Evolutionary conservation across 2,888 invertebrate species (phyloP), one percentile per base, ranked within the genome.

Genomic region (Caradrina kadenii): DNA sequence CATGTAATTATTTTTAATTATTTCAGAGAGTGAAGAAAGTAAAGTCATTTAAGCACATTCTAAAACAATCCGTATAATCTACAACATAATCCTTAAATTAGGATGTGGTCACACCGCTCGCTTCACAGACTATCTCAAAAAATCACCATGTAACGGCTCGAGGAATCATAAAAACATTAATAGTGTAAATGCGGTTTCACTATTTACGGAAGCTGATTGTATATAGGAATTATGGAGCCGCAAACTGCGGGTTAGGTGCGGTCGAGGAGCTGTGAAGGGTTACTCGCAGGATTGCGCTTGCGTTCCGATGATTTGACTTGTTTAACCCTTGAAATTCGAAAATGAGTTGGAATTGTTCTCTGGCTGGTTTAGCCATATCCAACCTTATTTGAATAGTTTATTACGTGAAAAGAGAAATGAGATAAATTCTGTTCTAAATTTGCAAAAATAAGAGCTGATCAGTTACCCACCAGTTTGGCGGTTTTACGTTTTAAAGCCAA

Each of bases 141-240:
- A 91, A 90, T 88, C 85, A 82, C 83, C 83, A 85, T 81, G 78
- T 91, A 92, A 91, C 93, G 91, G 90, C 80, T 76, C 74, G 83
- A 77, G 82, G 84, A 87, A 88, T 90, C 79, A 89, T 83, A 93
- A 93, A 93, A 93, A 88, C 90, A 90, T 92, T 90, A 93, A 92
- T 92, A 91, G 91, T 90, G 86, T 90, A 89, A 91, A 91, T 90
- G 94, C 90, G 95, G 95, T 94, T 93, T 92, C 89, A 92, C 89
- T 95, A 94, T 94, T 95, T 94, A 94, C 94, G 94, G 95, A 95
- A 95, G 93, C 89, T 85, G 88, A 86, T 87, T 87, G 87, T 90
- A 88, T 88, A 82, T 90, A 91, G 89, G 91, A 92, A 93, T 93
- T 93, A 91, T 89, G 86, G 86, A 84, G 90, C 90, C 92, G 84